Percentiles rank a stretch among this genome's conserved stretches.
phyloP scores from a whole-genome alignment of 2,888 invertebrate species.

The Scelioninae gen. 2 region DNA sequence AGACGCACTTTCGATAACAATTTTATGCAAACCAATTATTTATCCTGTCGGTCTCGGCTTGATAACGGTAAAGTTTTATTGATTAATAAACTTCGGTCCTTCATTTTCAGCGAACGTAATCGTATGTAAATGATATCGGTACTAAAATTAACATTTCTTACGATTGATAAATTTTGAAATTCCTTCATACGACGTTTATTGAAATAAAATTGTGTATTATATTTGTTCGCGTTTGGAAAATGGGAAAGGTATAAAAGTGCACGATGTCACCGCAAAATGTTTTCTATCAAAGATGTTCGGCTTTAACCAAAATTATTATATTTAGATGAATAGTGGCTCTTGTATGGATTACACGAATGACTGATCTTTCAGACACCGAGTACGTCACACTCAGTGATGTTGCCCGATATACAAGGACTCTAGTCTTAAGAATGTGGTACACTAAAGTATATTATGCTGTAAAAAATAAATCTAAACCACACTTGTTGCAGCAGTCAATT shows the following conservation, averaged over 20 bases:
- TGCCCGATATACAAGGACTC: conserved; percentile 38
- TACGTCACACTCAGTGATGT: conserved; percentile 43
- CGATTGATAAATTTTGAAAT: not conserved
- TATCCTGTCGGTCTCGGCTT: not conserved
- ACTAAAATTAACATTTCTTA: not conserved
- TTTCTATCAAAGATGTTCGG: conserved; percentile 13
- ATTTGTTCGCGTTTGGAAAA: too few species aligned
- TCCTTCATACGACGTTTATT: not conserved
- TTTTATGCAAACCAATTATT: conserved; percentile 40
- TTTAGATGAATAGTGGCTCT: conserved; percentile 37
- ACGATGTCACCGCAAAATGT: too few species aligned
- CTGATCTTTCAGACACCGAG: conserved; percentile 31
- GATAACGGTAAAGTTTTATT: conserved; percentile 34
- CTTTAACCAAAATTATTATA: conserved; percentile 44
- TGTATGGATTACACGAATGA: conserved; percentile 48
- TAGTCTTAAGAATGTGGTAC: conserved; percentile 32
- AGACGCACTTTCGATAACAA: conserved; percentile 1
- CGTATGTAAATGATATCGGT: not conserved
- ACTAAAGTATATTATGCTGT: conserved; percentile 9
- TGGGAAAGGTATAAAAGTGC: too few species aligned
- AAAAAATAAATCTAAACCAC: conserved; percentile 16
- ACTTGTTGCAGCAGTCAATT: too few species aligned
- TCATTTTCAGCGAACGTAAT: conserved; percentile 10
- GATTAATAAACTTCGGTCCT: conserved; percentile 28
- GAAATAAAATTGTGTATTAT: too few species aligned